Base-by-base conservation (phyloP, 2,113 vertebrate genomes). In the Chunga burmeisteri region DNA sequence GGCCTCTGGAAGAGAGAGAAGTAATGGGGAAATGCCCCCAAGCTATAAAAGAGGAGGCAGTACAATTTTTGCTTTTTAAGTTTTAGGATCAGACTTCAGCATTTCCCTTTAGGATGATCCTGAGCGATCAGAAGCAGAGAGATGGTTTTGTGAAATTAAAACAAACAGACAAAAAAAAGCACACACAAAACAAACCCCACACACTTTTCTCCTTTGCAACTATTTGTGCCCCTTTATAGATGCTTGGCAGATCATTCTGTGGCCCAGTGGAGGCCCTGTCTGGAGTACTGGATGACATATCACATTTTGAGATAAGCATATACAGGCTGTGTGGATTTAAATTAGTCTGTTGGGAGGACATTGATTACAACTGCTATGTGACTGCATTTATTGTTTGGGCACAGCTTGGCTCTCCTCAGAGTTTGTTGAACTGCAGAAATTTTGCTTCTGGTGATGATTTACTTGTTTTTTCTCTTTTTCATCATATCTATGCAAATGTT, bases 401-500 rank as follows among this genome's bases (percentile, higher is more conserved):
- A 89, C 36, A 87, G 81, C 23, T 70, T 90, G 62, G n/a, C 38
- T 86, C 47, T 80, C 62, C 88, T 75, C 38, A 10, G 26, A 73
- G 32, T 38, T 81, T 81, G 83, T 44, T 84, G 63, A 84, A 86
- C 44, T 87, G 50, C 36, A 81, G 59, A 84, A 89, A 73, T 61
- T 73, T 89, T 89, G 34, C 90, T 89, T 73, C 81, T 65, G 50
- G 36, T 91, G 53, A 81, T 61, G 53, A 77, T 36, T 73, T 56
- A 56, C 38, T 96, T 40, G 63, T 70, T 81, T 94, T 97, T 86
- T 78, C 42, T 49, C 61, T 42, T 93, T 94, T 87, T 74, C 87
- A 89, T 87, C 42, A 26, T 42, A 78, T 50, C 63, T 87, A 11
- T 62, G 63, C 46, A 87, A 88, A 91, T 5, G 3, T 25, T 73